phyloP scores from a whole-genome alignment of 2,888 invertebrate genomes.

The Clusia tigrina region DNA sequence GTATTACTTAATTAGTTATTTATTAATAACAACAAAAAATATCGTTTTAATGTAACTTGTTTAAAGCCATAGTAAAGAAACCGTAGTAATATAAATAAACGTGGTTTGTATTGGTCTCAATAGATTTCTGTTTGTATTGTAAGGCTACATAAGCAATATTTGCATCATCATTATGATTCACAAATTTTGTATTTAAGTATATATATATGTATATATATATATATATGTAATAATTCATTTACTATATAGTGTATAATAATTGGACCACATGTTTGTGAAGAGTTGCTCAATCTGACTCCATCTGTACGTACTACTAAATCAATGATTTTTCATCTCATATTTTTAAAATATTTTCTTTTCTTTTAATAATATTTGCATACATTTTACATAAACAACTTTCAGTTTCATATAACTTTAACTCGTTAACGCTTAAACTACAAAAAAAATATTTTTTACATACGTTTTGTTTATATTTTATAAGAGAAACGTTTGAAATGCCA shows the following conservation, averaged over 20 bases:
- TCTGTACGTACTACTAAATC: not conserved
- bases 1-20: conserved; percentile 30
- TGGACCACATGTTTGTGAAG: conserved; percentile 37
- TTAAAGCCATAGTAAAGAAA: conserved; percentile 47
- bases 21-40: conserved; percentile 24
- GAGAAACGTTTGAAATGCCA: conserved; percentile 8
- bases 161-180: conserved; percentile 42
- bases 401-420: not conserved
- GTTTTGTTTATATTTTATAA: conserved; percentile 5
- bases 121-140: conserved; percentile 30
- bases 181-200: conserved; percentile 38
- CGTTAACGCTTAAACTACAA: conserved; percentile 7
- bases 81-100: too few relatives aligned
- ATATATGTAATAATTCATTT: conserved; percentile 11
- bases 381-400: conserved; percentile 8
- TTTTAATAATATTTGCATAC: not conserved
- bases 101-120: conserved; percentile 14
- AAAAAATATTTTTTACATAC: not conserved
- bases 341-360: conserved; percentile 8
- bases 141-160: conserved; percentile 41
- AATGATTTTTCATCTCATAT: not conserved
- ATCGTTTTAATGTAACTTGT: conserved; percentile 20
- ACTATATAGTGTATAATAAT: conserved; percentile 23
- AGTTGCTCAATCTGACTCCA: conserved; percentile 35
- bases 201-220: conserved; percentile 16